phyloP scores from a whole-genome alignment of 2,888 invertebrate genomes.

The Rotaria sp. region DNA sequence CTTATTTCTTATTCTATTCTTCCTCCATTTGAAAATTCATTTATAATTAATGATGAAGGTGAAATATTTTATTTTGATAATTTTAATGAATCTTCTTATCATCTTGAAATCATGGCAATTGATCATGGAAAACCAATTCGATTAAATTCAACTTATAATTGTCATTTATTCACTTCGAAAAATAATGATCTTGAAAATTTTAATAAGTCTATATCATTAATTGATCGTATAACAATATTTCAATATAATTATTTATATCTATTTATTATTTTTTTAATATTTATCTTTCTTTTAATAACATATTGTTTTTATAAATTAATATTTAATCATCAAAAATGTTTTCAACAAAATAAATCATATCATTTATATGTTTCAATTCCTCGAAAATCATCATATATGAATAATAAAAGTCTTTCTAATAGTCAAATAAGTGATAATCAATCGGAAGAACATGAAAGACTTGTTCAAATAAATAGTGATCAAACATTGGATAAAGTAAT shows the following conservation, averaged over 20 bases:
- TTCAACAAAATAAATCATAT: not conserved
- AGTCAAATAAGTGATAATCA: not conserved
- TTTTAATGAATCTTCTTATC: not conserved
- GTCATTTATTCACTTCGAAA: not conserved
- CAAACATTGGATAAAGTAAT: not conserved
- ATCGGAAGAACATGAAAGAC: not conserved
- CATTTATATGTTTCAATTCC: not conserved
- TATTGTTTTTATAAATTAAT: not conserved
- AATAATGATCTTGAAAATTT: not conserved
- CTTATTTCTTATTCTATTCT: not conserved
- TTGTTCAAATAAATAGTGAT: not conserved
- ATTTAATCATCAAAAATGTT: not conserved
- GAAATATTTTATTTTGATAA: not conserved
- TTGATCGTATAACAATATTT: not conserved
- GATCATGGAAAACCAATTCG: not conserved
- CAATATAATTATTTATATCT: not conserved
- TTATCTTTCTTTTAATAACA: not conserved
- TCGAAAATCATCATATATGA: not conserved
- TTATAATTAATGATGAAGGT: not conserved
- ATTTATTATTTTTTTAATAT: not conserved
- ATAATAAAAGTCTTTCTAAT: not conserved
- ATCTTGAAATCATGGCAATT: not conserved
- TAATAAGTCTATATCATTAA: not conserved
- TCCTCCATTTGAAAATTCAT: not conserved
- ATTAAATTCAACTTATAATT: not conserved